Conservation (phyloP, 2,888 invertebrate species). For the Odiellus spinosus region DNA sequence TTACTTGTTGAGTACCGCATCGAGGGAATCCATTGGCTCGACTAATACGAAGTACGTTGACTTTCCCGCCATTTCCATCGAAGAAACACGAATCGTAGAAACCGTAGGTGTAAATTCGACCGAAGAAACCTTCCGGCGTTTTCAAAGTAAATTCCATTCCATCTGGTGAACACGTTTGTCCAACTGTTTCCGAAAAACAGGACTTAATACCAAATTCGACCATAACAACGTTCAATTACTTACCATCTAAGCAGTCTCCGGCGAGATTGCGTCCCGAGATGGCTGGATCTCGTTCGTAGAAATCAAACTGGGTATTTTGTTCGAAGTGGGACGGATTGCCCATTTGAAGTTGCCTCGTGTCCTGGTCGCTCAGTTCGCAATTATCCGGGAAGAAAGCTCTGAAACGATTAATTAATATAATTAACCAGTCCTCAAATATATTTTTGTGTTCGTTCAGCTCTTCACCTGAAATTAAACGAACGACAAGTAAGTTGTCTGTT, state of each 20-base stretch:
- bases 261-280: constrained; percentile 7
- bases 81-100: constrained; percentile 81
- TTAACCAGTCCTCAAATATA: no score
- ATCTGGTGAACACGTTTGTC: constrained; percentile 79
- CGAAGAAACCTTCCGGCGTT: constrained; percentile 74
- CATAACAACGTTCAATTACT: no score
- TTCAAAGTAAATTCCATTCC: constrained; percentile 83
- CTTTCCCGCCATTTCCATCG: constrained; percentile 71
- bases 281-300: constrained; percentile 55
- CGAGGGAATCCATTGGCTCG: constrained; percentile 77
- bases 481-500: constrained; percentile 66
- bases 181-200: no score
- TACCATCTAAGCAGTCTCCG: constrained; percentile 16
- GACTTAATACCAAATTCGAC: no score
- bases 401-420: constrained; percentile 27
- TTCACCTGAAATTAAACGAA: constrained; percentile 67
- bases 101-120: constrained; percentile 78
- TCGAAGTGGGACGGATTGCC: constrained; percentile 75
- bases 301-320: constrained; percentile 43
- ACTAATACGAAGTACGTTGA: constrained; percentile 65
- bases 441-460: not conserved
- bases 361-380: constrained; percentile 75
- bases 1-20: constrained; percentile 71
- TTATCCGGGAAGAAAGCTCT: constrained; percentile 47
- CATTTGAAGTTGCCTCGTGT: constrained; percentile 64